Percentiles rank a stretch among this genome's conserved stretches.
Evolutionary conservation across 2,113 vertebrate species (phyloP).

Genomic region (Ia io): DNA sequence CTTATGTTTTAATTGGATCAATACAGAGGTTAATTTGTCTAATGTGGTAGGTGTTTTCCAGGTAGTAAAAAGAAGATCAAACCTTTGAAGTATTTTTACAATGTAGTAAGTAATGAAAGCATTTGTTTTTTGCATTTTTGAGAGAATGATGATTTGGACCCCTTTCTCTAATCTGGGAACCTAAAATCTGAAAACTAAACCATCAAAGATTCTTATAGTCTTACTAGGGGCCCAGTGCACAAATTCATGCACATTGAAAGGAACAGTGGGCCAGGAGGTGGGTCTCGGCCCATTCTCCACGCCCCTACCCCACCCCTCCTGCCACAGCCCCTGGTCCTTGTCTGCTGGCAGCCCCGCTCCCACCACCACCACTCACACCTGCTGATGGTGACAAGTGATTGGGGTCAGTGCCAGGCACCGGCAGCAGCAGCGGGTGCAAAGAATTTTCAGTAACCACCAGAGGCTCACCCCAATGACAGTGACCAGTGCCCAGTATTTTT

Average conservation of each 20-base stretch:
- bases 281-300: no score
- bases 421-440: no score
- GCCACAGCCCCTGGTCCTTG: no score
- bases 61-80: neutral
- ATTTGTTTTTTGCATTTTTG: neutral
- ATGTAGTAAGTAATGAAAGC: neutral
- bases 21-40: neutral
- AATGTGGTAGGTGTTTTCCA: neutral
- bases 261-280: no score
- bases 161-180: neutral
- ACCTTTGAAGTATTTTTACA: neutral
- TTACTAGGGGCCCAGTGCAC: neutral
- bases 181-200: neutral
- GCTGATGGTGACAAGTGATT: no score
- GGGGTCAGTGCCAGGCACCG: no score
- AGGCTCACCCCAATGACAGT: no score
- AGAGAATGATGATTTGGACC: neutral
- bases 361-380: no score
- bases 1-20: slow-evolving; percentile 8
- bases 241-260: no score
- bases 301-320: no score
- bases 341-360: no score
- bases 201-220: neutral
- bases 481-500: accelerated
- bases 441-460: no score